Evolutionary conservation across 2,888 invertebrate species (phyloP), one percentile per base, ranked within the genome.

Genomic region (Campoplex nolae): DNA sequence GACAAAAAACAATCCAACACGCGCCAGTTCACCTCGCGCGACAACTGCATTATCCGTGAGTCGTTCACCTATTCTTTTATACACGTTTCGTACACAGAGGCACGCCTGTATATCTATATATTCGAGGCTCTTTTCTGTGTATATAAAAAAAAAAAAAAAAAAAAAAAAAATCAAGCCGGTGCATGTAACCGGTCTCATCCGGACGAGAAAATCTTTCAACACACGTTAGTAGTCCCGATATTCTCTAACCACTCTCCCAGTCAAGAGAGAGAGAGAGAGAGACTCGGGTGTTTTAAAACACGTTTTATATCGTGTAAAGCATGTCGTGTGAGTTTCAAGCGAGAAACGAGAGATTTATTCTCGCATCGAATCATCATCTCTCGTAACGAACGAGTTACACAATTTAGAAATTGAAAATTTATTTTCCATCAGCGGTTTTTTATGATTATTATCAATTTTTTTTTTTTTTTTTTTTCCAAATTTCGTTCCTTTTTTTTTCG

Each of bases 21-120:
- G 86, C 86, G 87, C 68, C 74, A 78, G 76, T 78, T 58, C 74
- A 85, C 77, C 84, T 56, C 87, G 84, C 75, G 81, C 76, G 70
- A 80, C 74, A 70, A 51, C 62, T 84, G 84, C 85, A 83, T 82
- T 87, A 85, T 68, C 56, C 58, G 38, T 38, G 87, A 87, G 87
- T 87, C 87, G 87, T 87, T 87, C 81, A 87, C 87, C 85, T 78
- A 82, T 77, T 76, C 56, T 82, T 32, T 75, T 68, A 35, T 56
- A 51, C 71, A 70, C 54, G 56, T 56, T 79, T 56, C 18, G 23
- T 38, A 42, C 54, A 38, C 38, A 28, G 54, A 42, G 71, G n/a
- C 42, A 11, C 38, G 13, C 18, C 23, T 23, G 23, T 23, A 18
- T 16, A 32, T 28, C 9, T 45, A 42, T 42, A 35, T 11, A 32